Evolutionary conservation across 2,888 invertebrate species (phyloP), one percentile per base, ranked within the genome.

Genomic region (Acrobasis consociella): DNA sequence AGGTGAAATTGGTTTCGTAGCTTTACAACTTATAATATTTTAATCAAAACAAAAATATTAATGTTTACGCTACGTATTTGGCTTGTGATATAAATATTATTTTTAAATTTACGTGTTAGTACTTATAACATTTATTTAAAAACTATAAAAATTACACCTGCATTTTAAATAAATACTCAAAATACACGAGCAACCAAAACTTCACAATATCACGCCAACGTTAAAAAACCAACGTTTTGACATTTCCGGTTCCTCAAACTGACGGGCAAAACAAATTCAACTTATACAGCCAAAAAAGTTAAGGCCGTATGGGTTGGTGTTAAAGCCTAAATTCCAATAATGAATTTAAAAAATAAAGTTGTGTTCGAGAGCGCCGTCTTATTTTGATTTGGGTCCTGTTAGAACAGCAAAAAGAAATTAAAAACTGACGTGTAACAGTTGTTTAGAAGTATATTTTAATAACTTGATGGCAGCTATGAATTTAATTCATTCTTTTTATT

Each of bases 221-320:
- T 80, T 80, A 75, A 75, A 82, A 82, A 82, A 81, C 78, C 75
- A 83, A 80, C 83, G 75, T 84, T 81, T 80, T 86, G 86, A 86
- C 84, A 71, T 86, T 86, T 87, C 87, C 86, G 86, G 82, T 83
- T 82, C 79, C 81, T 82, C 80, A 83, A 78, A 85, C 82, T 72
- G 80, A 73, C 75, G 67, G 68, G 72, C 69, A 78, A 75, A 75
- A 60, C 62, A 69, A 71, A 73, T 69, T 69, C 66, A 62, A 65
- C 15, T n/a, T 53, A 2, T 10, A 15, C 9, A 46, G 5, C n/a
- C n/a, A 9, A 11, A 31, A 46, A 53, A 16, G 17, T 16, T 50
- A 13, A 49, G 37, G 39, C 37, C 16, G 38, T 50, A 38, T 50
- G 13, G 17, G 50, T n/a, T 38, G 49, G 50, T 31, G 16, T 15